A percentile compares a stretch with the other conserved stretches of the same genome.
These are phyloP conservation scores for Drosophila peninsularis DNA, from an alignment of 2,888 invertebrate genomes.

Conservation along the genomic window DNA sequence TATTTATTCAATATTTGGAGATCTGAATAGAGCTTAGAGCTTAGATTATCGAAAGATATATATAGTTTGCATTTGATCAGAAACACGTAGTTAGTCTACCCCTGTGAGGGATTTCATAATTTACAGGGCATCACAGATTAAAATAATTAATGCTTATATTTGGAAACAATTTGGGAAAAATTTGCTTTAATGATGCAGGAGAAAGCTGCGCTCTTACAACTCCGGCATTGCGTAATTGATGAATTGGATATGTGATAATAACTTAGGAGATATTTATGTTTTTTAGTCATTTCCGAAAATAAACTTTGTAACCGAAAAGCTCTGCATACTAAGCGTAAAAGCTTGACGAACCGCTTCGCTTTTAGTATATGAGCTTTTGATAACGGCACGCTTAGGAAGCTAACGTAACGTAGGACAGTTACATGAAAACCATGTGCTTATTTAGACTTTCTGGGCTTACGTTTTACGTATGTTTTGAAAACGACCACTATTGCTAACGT, in stretches of 20 bases:
- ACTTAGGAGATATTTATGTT: background rate
- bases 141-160: slow-evolving; percentile 11
- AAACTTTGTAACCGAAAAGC: slow-evolving; percentile 6
- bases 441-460: background rate
- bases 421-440: background rate
- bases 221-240: background rate
- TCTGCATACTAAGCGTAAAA: background rate
- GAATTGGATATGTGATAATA: background rate
- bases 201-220: slow-evolving; percentile 23
- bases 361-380: background rate
- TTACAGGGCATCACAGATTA: background rate
- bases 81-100: background rate
- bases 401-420: background rate
- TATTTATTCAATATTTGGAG: too few relatives aligned
- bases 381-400: background rate
- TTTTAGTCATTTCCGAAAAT: background rate
- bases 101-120: background rate
- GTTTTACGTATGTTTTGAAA: too few relatives aligned
- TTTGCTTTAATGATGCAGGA: slow-evolving; percentile 18
- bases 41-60: background rate
- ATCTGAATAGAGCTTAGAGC: background rate
- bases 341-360: background rate
- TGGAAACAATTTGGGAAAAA: background rate
- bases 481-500: background rate
- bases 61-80: background rate